Conservation (phyloP, 1,140 invertebrate species). For the Aphis craccivora region DNA sequence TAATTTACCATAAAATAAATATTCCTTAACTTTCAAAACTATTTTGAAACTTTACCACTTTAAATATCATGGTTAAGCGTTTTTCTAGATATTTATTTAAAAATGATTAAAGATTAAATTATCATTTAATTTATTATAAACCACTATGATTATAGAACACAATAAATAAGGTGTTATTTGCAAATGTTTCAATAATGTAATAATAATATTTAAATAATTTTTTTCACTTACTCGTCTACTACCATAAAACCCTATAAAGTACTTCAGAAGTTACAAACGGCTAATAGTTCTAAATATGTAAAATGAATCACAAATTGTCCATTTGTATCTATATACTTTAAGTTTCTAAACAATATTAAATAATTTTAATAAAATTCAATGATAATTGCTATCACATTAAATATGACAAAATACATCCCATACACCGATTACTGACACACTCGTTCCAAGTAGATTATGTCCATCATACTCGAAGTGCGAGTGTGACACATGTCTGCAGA, state of each 20-base stretch:
- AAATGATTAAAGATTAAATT: background rate
- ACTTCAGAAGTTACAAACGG: background rate
- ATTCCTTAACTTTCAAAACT: background rate
- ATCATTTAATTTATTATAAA: background rate
- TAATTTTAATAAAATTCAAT: background rate
- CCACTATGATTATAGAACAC: background rate
- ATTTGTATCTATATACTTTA: background rate
- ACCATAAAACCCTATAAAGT: background rate
- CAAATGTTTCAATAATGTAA: background rate
- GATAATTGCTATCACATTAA: background rate
- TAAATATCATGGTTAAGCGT: background rate
- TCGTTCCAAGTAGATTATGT: background rate
- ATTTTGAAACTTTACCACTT: background rate
- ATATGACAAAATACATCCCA: background rate
- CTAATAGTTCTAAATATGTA: background rate
- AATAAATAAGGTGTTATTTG: background rate
- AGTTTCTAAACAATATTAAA: background rate
- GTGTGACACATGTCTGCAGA: background rate
- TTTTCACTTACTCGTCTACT: background rate
- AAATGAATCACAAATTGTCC: background rate
- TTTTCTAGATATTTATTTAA: background rate
- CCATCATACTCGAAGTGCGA: background rate
- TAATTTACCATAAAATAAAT: background rate
- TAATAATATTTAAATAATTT: constrained; percentile 12
- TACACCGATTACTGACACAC: background rate